Evolutionary conservation across 2,888 invertebrate species (phyloP).

Genomic region (Macropis europaea): DNA sequence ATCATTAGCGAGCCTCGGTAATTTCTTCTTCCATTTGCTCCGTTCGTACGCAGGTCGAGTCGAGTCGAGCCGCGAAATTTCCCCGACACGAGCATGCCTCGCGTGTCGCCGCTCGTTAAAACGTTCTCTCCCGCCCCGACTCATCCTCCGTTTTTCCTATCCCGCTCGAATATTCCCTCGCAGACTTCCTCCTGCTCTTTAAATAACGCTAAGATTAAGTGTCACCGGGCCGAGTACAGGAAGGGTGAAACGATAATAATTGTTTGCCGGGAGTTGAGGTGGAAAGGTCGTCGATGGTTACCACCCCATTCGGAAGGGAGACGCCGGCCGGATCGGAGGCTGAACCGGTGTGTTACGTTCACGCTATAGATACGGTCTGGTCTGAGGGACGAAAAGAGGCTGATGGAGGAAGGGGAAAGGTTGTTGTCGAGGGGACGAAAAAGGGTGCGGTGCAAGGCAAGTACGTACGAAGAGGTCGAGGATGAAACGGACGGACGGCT

Average conservation of each 20-base stretch:
- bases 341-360: constrained; percentile 15
- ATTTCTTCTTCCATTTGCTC: constrained; percentile 44
- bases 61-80: constrained; percentile 23
- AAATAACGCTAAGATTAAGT: constrained; percentile 56
- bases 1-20: constrained; percentile 26
- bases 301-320: constrained; percentile 33
- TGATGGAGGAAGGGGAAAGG: constrained; percentile 77
- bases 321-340: constrained; percentile 1
- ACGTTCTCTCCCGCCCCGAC: constrained; percentile 23
- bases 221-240: constrained; percentile 47
- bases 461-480: constrained; percentile 71
- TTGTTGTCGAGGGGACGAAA: constrained; percentile 72
- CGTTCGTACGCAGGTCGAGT: not conserved
- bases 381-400: constrained; percentile 23
- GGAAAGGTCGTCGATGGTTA: constrained; percentile 60
- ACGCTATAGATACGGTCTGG: constrained; percentile 1
- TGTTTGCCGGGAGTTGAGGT: constrained; percentile 54
- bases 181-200: not conserved
- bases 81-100: constrained; percentile 32
- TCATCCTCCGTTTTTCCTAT: constrained; percentile 8
- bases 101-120: constrained; percentile 53
- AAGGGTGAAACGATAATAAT: constrained; percentile 61
- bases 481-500: constrained; percentile 42
- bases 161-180: not conserved
- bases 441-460: constrained; percentile 52